Evolutionary conservation across 2,888 invertebrate genomes (phyloP).

Genomic region (Ornithoptera alexandrae): DNA sequence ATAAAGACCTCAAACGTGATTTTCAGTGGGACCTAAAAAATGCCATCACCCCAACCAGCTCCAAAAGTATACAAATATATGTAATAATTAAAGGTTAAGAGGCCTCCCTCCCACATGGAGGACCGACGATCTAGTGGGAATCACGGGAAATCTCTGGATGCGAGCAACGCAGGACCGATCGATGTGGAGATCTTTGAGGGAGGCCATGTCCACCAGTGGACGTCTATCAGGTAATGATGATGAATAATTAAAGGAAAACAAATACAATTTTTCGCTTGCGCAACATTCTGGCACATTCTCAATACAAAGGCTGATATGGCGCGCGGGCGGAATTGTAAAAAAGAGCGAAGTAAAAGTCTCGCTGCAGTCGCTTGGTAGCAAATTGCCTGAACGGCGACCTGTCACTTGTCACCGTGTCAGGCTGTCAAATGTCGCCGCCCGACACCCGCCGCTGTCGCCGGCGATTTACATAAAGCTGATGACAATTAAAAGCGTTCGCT

Average conservation of each 20-base stretch:
- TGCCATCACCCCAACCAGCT: no score
- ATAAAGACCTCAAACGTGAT: no score
- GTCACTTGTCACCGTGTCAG: conserved; percentile 60
- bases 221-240: no score
- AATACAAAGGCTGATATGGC: conserved; percentile 10
- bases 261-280: neutral
- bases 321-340: conserved; percentile 20
- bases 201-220: no score
- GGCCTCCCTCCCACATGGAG: no score
- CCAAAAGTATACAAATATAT: no score
- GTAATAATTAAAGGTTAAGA: no score
- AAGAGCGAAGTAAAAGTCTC: conserved; percentile 27
- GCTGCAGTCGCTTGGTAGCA: conserved; percentile 37
- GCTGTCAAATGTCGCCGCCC: conserved; percentile 56
- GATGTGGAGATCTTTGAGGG: no score
- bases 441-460: conserved; percentile 48
- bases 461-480: conserved; percentile 44
- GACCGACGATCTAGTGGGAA: no score
- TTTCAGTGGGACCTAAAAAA: no score
- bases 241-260: neutral
- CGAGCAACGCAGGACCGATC: no score
- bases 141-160: no score
- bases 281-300: neutral
- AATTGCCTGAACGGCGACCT: conserved; percentile 57
- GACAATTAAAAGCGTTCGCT: conserved; percentile 42